phyloP scores from a whole-genome alignment of 30 jellyfish, hydroid and myxozoan genomes.

The Cassiopea andromeda region DNA sequence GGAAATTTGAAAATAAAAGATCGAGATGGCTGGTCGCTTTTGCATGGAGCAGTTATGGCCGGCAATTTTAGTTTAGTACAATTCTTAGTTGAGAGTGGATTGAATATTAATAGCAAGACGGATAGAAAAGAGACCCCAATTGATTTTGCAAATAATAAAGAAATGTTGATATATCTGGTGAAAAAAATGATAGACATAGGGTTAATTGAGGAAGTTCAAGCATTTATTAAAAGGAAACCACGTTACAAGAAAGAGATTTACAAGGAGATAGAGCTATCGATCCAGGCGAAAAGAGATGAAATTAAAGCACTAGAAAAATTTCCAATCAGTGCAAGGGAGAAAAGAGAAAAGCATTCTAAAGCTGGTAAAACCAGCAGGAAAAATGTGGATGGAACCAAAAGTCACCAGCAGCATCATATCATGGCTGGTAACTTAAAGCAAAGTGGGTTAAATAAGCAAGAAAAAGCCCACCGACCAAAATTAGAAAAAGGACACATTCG shows the following conservation, averaged over 20 bases:
- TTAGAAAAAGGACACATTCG: conserved; percentile 9
- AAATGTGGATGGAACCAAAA: not conserved
- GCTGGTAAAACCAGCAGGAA: conserved; percentile 2
- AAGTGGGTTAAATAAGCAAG: not conserved
- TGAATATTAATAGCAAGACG: conserved; percentile 47
- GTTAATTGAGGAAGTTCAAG: conserved; percentile 78
- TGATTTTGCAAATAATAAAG: conserved; percentile 80
- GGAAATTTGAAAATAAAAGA: conserved; percentile 88
- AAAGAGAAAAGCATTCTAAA: conserved; percentile 3
- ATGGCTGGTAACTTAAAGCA: not conserved
- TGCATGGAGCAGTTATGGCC: conserved; percentile 93
- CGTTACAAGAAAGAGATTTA: conserved; percentile 79
- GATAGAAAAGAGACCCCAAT: conserved; percentile 82
- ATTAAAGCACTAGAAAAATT: conserved; percentile 64
- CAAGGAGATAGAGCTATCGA: conserved; percentile 78
- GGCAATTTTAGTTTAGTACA: conserved; percentile 77
- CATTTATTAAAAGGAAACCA: conserved; percentile 81
- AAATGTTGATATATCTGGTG: conserved; percentile 72
- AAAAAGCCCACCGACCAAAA: not conserved
- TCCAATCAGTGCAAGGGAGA: conserved; percentile 60
- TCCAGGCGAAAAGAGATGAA: conserved; percentile 54
- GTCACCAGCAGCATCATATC: not conserved
- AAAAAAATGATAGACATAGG: conserved; percentile 88
- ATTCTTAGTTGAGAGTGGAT: conserved; percentile 78
- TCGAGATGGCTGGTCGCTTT: conserved; percentile 91